Evolutionary conservation across 2,888 invertebrate species (phyloP).

Genomic region (Drosophila demipolita): DNA sequence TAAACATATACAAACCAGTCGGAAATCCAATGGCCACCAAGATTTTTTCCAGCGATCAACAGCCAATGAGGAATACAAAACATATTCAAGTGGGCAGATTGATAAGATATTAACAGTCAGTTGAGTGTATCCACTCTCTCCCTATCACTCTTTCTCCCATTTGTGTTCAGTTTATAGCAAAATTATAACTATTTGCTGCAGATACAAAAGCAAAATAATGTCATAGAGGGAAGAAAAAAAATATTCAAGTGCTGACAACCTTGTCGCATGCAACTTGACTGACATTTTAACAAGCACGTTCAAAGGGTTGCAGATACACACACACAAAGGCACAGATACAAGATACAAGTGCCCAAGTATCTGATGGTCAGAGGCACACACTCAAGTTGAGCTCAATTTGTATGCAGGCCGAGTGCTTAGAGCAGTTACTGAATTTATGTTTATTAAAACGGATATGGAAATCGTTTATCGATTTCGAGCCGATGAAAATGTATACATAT

Average conservation of each 20-base stretch:
- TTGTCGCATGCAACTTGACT: slow-evolving; percentile 61
- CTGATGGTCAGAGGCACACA: slow-evolving; percentile 44
- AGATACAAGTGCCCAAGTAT: slow-evolving; percentile 32
- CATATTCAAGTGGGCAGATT: slow-evolving; percentile 33
- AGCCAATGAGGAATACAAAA: neutral
- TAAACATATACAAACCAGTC: slow-evolving; percentile 1
- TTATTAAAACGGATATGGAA: slow-evolving; percentile 74
- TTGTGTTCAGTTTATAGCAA: slow-evolving; percentile 42
- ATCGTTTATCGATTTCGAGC: slow-evolving; percentile 52
- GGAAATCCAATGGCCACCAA: slow-evolving; percentile 14
- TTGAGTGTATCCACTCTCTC: slow-evolving; percentile 1
- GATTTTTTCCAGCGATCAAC: slow-evolving; percentile 12
- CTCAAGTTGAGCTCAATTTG: slow-evolving; percentile 60
- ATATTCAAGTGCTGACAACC: slow-evolving; percentile 50
- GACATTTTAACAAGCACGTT: slow-evolving; percentile 49
- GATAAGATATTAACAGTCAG: slow-evolving; percentile 43
- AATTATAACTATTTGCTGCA: slow-evolving; percentile 55
- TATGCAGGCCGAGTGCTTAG: slow-evolving; percentile 59
- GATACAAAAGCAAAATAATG: slow-evolving; percentile 21
- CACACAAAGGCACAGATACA: slow-evolving; percentile 4
- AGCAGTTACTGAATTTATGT: slow-evolving; percentile 51
- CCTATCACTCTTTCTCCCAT: neutral
- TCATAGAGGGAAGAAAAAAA: slow-evolving; percentile 4
- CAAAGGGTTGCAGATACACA: slow-evolving; percentile 43
- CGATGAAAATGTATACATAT: slow-evolving; percentile 1